A percentile compares a stretch with the other conserved stretches of the same genome.
Evolutionary conservation across 2,113 vertebrate genomes (phyloP).

Genomic region (Hepsetus odoe): DNA sequence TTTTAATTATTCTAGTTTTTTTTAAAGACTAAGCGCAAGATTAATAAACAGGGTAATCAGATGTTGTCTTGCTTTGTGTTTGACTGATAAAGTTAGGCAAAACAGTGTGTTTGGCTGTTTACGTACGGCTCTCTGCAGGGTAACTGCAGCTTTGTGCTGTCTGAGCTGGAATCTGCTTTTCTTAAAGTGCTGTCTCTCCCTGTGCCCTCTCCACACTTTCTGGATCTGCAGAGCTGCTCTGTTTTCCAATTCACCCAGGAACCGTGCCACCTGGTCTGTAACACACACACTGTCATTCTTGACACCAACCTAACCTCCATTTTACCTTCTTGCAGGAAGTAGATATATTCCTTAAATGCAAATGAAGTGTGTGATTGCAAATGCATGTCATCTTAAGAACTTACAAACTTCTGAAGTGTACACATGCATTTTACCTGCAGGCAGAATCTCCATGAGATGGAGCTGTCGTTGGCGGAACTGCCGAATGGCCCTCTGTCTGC

Average conservation of each 20-base stretch:
- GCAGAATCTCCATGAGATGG: constrained; percentile 83
- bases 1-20: too few relatives aligned
- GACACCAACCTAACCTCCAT: too few relatives aligned
- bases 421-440: constrained; percentile 77
- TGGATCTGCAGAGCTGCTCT: constrained; percentile 88
- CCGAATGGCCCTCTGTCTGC: constrained; percentile 85
- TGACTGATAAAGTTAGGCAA: too few relatives aligned
- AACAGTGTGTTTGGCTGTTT: constrained; percentile 13
- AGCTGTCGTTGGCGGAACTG: constrained; percentile 85
- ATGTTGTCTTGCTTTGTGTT: too few relatives aligned
- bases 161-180: constrained; percentile 73
- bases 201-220: constrained; percentile 87
- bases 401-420: neutral
- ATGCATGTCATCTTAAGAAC: neutral
- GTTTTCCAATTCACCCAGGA: constrained; percentile 82
- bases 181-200: constrained; percentile 77
- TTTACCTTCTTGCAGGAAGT: constrained; percentile 79
- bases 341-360: neutral
- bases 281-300: constrained; percentile 3
- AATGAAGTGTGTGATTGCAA: neutral
- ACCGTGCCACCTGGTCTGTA: constrained; percentile 80
- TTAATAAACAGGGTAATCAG: too few relatives aligned
- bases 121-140: constrained; percentile 86
- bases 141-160: constrained; percentile 82
- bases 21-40: too few relatives aligned